These are phyloP conservation scores for Cyanistes caeruleus DNA, from an alignment of 2,113 vertebrate genomes.

Conservation along the genomic window DNA sequence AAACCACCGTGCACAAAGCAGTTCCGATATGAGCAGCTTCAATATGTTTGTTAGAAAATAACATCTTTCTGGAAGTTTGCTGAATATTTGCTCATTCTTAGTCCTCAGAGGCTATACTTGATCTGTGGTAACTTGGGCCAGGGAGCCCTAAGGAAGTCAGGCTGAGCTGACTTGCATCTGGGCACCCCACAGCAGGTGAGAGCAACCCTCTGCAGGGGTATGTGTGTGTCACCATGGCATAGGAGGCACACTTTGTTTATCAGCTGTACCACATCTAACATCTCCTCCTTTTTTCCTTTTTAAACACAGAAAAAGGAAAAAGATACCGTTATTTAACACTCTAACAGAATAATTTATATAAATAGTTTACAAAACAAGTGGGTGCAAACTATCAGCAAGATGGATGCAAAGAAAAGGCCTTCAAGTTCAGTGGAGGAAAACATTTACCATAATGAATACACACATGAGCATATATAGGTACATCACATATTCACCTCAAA, in stretches of 20 bases:
- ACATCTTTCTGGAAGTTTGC: not conserved
- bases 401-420: not conserved
- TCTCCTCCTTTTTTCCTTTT: not conserved
- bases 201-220: not conserved
- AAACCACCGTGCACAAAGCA: not conserved
- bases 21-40: not conserved
- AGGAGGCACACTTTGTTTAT: not conserved
- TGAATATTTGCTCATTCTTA: not conserved
- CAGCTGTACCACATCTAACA: not conserved
- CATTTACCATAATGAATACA: accelerated
- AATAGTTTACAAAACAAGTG: not conserved
- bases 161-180: not conserved
- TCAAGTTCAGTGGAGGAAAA: not conserved
- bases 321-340: not conserved
- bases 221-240: not conserved
- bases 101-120: not conserved
- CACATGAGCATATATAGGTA: not conserved
- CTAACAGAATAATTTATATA: not conserved
- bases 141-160: not conserved
- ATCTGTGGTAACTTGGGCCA: not conserved
- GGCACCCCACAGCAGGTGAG: not conserved
- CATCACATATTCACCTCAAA: accelerated
- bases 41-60: not conserved
- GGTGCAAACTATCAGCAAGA: not conserved
- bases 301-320: not conserved